Conservation (phyloP, 2,797 vertebrate species). For the Loriculus beryllinus region DNA sequence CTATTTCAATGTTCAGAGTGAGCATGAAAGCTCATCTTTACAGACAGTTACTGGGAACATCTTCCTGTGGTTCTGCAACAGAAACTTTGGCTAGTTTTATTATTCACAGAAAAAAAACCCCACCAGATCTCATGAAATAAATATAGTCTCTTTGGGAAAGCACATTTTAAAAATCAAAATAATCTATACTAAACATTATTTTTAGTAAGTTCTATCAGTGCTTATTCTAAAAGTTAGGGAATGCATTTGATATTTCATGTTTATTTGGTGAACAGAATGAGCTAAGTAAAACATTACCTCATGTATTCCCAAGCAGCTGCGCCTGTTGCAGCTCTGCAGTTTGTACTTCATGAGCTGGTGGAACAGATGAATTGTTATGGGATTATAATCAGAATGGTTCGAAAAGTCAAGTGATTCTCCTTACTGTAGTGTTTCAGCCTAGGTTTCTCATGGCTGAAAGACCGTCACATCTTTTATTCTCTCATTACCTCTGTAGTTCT, state of each 20-base stretch:
- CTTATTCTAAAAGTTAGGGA: background rate
- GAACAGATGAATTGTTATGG: background rate
- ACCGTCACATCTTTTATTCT: background rate
- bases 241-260: background rate
- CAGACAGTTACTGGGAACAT: background rate
- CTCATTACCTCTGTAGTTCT: background rate
- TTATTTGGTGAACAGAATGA: background rate
- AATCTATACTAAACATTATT: background rate
- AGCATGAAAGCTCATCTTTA: background rate
- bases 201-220: background rate
- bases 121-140: background rate
- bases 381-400: background rate
- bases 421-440: background rate
- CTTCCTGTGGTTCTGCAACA: background rate
- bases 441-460: background rate
- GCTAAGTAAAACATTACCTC: background rate
- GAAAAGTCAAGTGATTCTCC: background rate
- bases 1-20: background rate
- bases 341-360: background rate
- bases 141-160: background rate
- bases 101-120: background rate
- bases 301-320: background rate
- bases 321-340: background rate
- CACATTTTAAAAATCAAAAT: background rate
- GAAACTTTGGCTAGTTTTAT: background rate